Evolutionary conservation across 2,888 invertebrate genomes (phyloP).

Genomic region (Apodemia zela): DNA sequence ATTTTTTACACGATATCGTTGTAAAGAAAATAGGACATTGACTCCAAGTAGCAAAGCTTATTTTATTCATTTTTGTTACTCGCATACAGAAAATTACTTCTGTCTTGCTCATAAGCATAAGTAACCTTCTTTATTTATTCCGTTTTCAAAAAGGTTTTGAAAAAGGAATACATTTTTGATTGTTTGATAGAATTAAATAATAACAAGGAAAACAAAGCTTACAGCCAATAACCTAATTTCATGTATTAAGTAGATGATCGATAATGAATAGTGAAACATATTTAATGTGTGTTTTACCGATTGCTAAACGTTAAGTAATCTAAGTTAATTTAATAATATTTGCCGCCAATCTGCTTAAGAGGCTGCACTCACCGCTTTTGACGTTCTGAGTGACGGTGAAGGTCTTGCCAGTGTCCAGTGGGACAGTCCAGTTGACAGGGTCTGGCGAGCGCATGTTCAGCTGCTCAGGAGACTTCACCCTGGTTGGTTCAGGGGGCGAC

Average conservation of each 20-base stretch:
- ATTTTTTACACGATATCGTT: background rate
- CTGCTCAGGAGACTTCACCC: constrained; percentile 96
- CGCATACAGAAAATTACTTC: no score
- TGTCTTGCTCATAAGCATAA: no score
- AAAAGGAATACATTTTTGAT: no score
- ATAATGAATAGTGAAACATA: background rate
- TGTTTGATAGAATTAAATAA: background rate
- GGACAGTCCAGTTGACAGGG: constrained; percentile 97
- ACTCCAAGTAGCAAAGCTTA: background rate
- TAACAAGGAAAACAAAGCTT: background rate
- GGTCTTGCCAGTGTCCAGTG: constrained; percentile 95
- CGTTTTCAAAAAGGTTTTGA: no score
- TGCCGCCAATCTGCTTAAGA: constrained; percentile 51
- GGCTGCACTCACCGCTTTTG: constrained; percentile 79
- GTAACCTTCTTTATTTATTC: no score
- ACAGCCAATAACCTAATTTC: background rate
- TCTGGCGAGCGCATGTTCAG: constrained; percentile 95
- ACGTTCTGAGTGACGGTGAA: constrained; percentile 96
- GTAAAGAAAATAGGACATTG: background rate
- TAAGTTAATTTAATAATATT: constrained; percentile 50
- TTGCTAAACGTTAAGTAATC: constrained; percentile 24
- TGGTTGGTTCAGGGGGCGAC: constrained; percentile 95
- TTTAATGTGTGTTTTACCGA: background rate
- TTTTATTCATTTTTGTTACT: no score
- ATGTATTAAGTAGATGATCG: background rate